Evolutionary conservation across 2,113 vertebrate genomes (phyloP).

Genomic region (Gavia stellata): DNA sequence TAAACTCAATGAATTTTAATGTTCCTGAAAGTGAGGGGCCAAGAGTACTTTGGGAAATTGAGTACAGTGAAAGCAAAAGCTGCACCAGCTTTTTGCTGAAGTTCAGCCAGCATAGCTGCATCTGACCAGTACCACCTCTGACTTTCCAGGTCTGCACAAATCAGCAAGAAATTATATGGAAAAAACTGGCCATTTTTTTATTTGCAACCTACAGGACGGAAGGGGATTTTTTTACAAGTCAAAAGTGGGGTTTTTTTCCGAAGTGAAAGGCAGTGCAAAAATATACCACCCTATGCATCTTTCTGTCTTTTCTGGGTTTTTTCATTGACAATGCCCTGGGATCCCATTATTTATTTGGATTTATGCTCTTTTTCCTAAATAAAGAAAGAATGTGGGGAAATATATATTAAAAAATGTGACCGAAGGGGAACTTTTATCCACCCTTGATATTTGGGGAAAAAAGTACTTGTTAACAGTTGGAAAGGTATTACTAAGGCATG

Average conservation of each 20-base stretch:
- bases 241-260: neutral
- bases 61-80: neutral
- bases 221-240: neutral
- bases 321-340: neutral
- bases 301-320: neutral
- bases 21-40: neutral
- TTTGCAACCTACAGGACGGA: neutral
- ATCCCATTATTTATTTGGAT: neutral
- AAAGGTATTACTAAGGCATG: neutral
- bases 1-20: slow-evolving; percentile 52
- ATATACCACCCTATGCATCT: fast-evolving
- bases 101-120: neutral
- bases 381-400: neutral
- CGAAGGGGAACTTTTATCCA: neutral
- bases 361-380: neutral
- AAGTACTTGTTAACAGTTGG: neutral
- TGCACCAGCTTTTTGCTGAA: neutral
- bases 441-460: neutral
- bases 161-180: neutral
- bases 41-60: neutral
- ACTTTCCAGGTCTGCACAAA: neutral
- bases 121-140: neutral
- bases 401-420: neutral
- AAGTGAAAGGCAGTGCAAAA: neutral
- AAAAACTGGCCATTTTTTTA: neutral